Evolutionary conservation across 2,888 invertebrate species (phyloP).

Genomic region (Odontocerum albicorne): DNA sequence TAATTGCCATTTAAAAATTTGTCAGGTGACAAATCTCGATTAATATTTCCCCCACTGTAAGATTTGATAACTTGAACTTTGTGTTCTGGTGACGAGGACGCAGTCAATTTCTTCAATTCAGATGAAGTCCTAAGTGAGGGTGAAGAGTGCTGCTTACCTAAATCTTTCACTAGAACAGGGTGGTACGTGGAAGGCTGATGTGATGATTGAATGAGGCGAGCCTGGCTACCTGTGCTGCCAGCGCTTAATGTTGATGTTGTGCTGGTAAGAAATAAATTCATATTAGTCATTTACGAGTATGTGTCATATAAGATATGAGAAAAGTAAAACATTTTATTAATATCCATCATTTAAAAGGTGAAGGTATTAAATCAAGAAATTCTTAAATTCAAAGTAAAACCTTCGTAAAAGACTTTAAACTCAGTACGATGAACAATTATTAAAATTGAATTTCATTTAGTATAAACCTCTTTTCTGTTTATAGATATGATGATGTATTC

Average conservation of each 20-base stretch:
- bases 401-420: too few relatives aligned
- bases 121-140: conserved; percentile 58
- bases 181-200: conserved; percentile 92
- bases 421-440: too few relatives aligned
- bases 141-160: conserved; percentile 72
- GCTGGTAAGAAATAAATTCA: too few relatives aligned
- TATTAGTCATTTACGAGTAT: too few relatives aligned
- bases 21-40: conserved; percentile 52
- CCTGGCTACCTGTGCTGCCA: conserved; percentile 91
- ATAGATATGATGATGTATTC: too few relatives aligned
- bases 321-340: too few relatives aligned
- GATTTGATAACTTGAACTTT: conserved; percentile 57
- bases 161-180: conserved; percentile 83
- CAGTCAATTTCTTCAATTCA: conserved; percentile 45
- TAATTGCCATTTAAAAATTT: conserved; percentile 39
- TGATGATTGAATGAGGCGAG: conserved; percentile 90
- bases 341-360: too few relatives aligned
- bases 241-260: conserved; percentile 93
- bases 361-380: too few relatives aligned
- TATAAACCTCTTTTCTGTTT: too few relatives aligned
- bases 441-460: too few relatives aligned
- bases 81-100: conserved; percentile 43
- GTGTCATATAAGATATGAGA: too few relatives aligned
- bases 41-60: conserved; percentile 56
- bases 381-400: too few relatives aligned